Evolutionary conservation across 2,797 vertebrate genomes (phyloP).

Genomic region (Tauraco hartlaubi): DNA sequence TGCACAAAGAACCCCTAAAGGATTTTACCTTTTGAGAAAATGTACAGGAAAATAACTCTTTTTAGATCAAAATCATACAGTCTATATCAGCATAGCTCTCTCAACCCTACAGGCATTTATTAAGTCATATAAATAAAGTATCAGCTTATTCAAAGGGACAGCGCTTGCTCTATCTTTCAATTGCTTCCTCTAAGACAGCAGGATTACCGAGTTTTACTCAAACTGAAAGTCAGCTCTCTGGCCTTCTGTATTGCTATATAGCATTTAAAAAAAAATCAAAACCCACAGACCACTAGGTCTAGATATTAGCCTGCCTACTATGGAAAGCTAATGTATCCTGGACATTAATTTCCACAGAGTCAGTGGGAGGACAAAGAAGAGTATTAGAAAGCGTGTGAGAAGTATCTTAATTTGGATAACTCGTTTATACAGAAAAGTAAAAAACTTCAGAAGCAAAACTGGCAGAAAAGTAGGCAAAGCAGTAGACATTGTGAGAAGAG

Average conservation of each 20-base stretch:
- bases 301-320: not conserved
- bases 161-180: not conserved
- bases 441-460: not conserved
- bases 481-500: not conserved
- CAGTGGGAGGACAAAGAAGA: not conserved
- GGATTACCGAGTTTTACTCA: not conserved
- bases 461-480: not conserved
- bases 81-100: not conserved
- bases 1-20: not conserved
- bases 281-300: not conserved
- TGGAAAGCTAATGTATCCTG: not conserved
- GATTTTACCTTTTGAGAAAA: conserved; percentile 13
- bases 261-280: not conserved
- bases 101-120: not conserved
- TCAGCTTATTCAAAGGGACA: not conserved
- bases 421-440: not conserved
- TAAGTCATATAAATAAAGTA: not conserved
- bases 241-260: not conserved
- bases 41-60: not conserved
- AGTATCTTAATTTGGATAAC: not conserved
- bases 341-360: not conserved
- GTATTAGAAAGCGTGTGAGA: not conserved
- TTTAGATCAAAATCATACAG: not conserved
- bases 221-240: not conserved
- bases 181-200: not conserved